Evolutionary conservation across 1,140 invertebrate genomes (phyloP).

Genomic region (Phymorhynchus buccinoides): DNA sequence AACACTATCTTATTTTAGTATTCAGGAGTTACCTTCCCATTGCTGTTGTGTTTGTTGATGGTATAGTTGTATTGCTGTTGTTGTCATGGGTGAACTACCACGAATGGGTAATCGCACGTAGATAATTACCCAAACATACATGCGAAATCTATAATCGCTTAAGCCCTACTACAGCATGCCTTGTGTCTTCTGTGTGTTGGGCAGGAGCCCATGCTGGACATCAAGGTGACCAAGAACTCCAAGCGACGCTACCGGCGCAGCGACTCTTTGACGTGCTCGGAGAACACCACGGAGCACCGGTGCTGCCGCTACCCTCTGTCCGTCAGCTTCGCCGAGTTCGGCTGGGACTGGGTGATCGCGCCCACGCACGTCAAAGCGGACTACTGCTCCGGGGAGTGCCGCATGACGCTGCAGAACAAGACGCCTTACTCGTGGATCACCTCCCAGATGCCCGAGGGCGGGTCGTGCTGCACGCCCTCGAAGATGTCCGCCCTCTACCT

Average conservation of each 20-base stretch:
- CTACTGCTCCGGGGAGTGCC: constrained; percentile 63
- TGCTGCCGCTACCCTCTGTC: constrained; percentile 94
- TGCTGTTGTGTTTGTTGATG: no score
- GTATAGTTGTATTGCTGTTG: no score
- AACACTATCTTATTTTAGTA: no score
- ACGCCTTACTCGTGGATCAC: constrained; percentile 90
- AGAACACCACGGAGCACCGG: constrained; percentile 57
- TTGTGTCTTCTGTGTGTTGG: not conserved
- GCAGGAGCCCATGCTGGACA: constrained; percentile 84
- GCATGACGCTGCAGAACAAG: constrained; percentile 75
- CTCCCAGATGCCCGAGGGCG: constrained; percentile 84
- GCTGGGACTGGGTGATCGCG: constrained; percentile 95
- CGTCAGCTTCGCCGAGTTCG: constrained; percentile 90
- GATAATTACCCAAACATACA: no score
- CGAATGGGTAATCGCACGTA: no score
- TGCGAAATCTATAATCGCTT: no score
- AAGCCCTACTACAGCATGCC: no score
- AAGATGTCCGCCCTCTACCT: constrained; percentile 93
- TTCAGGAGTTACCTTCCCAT: no score
- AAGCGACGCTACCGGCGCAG: constrained; percentile 75
- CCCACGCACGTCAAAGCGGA: constrained; percentile 75
- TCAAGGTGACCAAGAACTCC: constrained; percentile 81
- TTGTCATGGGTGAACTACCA: no score
- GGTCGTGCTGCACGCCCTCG: constrained; percentile 90
- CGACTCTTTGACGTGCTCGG: constrained; percentile 47